phyloP scores from a whole-genome alignment of 1,140 invertebrate species.

The Periplaneta americana region DNA sequence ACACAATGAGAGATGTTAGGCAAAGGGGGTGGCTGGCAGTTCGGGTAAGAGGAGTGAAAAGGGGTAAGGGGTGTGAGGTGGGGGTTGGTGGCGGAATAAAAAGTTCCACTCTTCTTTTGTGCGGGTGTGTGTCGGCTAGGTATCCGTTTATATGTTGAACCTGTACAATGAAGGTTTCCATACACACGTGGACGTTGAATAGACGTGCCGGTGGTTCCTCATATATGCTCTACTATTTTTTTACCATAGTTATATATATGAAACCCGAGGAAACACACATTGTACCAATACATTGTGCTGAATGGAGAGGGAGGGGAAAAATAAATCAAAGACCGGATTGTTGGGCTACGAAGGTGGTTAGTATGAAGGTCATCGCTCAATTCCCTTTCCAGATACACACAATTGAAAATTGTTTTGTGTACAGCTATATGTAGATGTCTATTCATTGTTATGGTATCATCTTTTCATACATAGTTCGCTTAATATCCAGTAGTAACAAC shows the following conservation, averaged over 20 bases:
- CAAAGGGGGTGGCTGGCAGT: neutral
- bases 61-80: neutral
- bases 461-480: neutral
- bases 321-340: neutral
- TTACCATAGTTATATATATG: neutral
- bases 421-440: neutral
- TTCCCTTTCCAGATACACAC: neutral
- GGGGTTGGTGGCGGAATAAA: neutral
- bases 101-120: constrained; percentile 4
- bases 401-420: neutral
- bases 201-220: neutral
- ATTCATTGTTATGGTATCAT: neutral
- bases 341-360: neutral
- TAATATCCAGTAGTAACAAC: neutral
- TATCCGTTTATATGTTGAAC: constrained; percentile 8
- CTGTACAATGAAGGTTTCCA: constrained; percentile 4
- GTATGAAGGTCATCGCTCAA: neutral
- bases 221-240: neutral
- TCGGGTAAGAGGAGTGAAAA: neutral
- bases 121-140: constrained; percentile 1
- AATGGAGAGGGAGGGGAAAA: neutral
- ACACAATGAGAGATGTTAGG: constrained; percentile 6
- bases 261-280: neutral
- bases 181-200: neutral
- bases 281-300: neutral